Conservation (phyloP, 2,888 invertebrate species). For the Lasioglossum leucozonium region DNA sequence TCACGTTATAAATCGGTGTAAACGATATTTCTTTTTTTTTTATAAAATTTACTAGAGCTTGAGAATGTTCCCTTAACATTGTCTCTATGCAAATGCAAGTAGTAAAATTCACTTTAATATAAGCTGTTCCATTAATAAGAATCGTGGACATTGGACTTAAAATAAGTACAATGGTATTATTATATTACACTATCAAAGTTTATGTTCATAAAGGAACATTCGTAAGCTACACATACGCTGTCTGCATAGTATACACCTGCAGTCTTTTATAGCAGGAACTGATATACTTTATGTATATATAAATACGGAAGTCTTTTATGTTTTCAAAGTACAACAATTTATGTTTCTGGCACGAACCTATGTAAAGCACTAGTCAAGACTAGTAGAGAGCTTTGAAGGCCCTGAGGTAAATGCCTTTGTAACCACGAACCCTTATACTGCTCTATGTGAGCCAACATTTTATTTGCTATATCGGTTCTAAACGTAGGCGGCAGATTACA, state of each 20-base stretch:
- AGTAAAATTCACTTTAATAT: background rate
- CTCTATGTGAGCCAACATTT: slow-evolving; percentile 86
- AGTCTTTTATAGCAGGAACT: slow-evolving; percentile 62
- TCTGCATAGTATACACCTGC: slow-evolving; percentile 39
- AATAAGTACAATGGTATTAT: slow-evolving; percentile 11
- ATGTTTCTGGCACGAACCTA: slow-evolving; percentile 84
- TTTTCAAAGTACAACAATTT: slow-evolving; percentile 51
- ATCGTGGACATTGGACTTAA: slow-evolving; percentile 17
- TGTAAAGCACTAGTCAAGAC: slow-evolving; percentile 85
- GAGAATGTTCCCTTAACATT: slow-evolving; percentile 40
- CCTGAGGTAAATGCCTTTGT: slow-evolving; percentile 85
- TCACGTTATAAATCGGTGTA: slow-evolving; percentile 25
- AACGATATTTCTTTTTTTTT: slow-evolving; percentile 24
- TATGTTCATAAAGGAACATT: slow-evolving; percentile 52
- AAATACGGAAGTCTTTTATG: slow-evolving; percentile 39
- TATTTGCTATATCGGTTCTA: slow-evolving; percentile 88
- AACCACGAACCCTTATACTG: slow-evolving; percentile 86
- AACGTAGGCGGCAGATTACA: slow-evolving; percentile 87
- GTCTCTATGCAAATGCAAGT: background rate
- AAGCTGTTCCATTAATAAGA: background rate
- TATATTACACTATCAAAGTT: slow-evolving; percentile 6
- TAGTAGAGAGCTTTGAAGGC: slow-evolving; percentile 85
- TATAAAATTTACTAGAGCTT: slow-evolving; percentile 41
- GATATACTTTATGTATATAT: slow-evolving; percentile 36
- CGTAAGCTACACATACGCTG: slow-evolving; percentile 39